phyloP scores from a whole-genome alignment of 2,797 vertebrate species.

The Arremon brunneinucha region DNA sequence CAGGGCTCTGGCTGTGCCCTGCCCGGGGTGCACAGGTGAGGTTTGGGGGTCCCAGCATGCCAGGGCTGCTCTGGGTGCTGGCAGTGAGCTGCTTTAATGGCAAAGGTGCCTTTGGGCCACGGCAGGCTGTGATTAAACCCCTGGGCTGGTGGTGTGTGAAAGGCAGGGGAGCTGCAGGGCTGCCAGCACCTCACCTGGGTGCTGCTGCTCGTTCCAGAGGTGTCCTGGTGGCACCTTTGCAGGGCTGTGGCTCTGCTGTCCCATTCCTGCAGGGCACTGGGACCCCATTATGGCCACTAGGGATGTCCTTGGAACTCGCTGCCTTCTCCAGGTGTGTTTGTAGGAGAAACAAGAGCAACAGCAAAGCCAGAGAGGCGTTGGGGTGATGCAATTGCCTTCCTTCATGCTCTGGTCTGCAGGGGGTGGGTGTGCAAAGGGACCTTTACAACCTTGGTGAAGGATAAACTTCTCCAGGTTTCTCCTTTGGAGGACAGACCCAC shows the following conservation, averaged over 20 bases:
- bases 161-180: neutral
- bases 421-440: neutral
- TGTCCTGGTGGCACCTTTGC: neutral
- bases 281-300: fast-evolving
- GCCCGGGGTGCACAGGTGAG: neutral
- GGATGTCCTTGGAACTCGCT: neutral
- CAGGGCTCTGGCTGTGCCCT: neutral
- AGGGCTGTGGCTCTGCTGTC: neutral
- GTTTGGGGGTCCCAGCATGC: fast-evolving
- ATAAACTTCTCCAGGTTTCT: neutral
- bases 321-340: slow-evolving; percentile 34
- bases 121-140: neutral
- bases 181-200: neutral
- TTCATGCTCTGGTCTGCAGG: fast-evolving
- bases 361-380: fast-evolving
- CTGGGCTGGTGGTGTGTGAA: neutral
- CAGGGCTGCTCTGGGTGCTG: neutral
- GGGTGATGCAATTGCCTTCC: neutral
- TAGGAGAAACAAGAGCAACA: neutral
- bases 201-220: neutral
- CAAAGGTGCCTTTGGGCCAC: neutral
- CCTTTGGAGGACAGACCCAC: neutral
- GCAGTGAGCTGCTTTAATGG: neutral
- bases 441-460: neutral
- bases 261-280: neutral